A percentile compares a stretch with the other conserved stretches of the same genome.
Evolutionary conservation across 2,888 invertebrate genomes (phyloP).

Genomic region (Lycaena phlaeas): DNA sequence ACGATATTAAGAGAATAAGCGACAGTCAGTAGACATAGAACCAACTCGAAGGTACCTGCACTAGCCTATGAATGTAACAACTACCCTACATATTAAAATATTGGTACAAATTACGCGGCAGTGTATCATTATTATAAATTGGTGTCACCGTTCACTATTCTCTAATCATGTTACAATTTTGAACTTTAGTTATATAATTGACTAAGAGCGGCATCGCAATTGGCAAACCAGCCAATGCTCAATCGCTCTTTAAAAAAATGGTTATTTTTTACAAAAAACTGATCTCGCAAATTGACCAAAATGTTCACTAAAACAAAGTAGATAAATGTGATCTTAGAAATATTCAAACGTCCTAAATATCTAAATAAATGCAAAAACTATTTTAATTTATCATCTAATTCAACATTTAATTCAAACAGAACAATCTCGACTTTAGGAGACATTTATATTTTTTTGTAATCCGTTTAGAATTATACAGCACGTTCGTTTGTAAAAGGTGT

Average conservation of each 20-base stretch:
- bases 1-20: too few relatives aligned
- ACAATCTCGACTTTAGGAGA: neutral
- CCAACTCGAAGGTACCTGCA: slow-evolving; percentile 13
- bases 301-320: neutral
- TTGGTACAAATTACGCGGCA: slow-evolving; percentile 27
- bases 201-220: slow-evolving; percentile 5
- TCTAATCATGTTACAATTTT: slow-evolving; percentile 20
- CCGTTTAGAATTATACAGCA: too few relatives aligned
- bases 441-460: too few relatives aligned
- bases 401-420: neutral
- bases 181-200: slow-evolving; percentile 25
- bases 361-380: slow-evolving; percentile 6
- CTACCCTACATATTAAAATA: slow-evolving; percentile 19
- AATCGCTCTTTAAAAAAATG: neutral
- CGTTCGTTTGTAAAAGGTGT: too few relatives aligned
- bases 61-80: slow-evolving; percentile 22
- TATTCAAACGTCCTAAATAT: slow-evolving; percentile 1
- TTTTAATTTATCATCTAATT: neutral
- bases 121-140: slow-evolving; percentile 26
- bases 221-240: neutral
- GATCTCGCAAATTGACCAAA: slow-evolving; percentile 5
- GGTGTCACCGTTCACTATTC: slow-evolving; percentile 23
- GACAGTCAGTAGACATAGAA: neutral
- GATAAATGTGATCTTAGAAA: slow-evolving; percentile 1
- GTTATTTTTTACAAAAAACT: too few relatives aligned